Evolutionary conservation across 2,888 invertebrate species (phyloP), one percentile per base, ranked within the genome.

Genomic region (Axea sp.): DNA sequence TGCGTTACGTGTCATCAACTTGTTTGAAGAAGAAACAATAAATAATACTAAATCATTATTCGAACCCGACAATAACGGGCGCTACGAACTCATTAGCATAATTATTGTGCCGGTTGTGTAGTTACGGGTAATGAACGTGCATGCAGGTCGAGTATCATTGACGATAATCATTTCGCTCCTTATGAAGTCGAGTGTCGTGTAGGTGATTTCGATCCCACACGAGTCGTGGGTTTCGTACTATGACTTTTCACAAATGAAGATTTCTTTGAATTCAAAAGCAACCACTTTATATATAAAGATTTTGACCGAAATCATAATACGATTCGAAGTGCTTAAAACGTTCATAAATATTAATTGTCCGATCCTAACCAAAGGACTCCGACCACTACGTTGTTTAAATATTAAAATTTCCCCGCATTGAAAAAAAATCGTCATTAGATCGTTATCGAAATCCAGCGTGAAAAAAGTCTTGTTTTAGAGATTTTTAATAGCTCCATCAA

Each of bases 151-250:
- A 69, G 67, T 62, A 53, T 67, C 71, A 41, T 71, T 59, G 43
- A 60, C 67, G 64, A 60, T 78, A 73, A 75, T 24, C 73, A 75
- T 76, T 64, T 78, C 75, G 75, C 77, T 77, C 77, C 75, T 77
- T 78, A 74, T 67, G 67, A 65, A 47, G 65, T 75, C 43, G 57
- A 75, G 60, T 59, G 75, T 59, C 74, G 80, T 76, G 81, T 81
- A 78, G 80, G 81, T 77, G 80, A 78, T 59, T 60, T 7, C 37
- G 57, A 67, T 60, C 53, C 72, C 65, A 75, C 68, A 72, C 73
- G 31, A 59, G 26, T 14, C 68, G 77, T 78, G 77, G 75, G 72
- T 43, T 75, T 64, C 37, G 37, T 26, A 30, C 24, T 41, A 24
- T 22, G 59, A 68, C 57, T 62, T 73, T 68, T 68, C 68, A 55